A percentile compares a stretch with the other conserved stretches of the same genome.
phyloP scores from a whole-genome alignment of 2,113 vertebrate genomes.

The Noturus placidus region DNA sequence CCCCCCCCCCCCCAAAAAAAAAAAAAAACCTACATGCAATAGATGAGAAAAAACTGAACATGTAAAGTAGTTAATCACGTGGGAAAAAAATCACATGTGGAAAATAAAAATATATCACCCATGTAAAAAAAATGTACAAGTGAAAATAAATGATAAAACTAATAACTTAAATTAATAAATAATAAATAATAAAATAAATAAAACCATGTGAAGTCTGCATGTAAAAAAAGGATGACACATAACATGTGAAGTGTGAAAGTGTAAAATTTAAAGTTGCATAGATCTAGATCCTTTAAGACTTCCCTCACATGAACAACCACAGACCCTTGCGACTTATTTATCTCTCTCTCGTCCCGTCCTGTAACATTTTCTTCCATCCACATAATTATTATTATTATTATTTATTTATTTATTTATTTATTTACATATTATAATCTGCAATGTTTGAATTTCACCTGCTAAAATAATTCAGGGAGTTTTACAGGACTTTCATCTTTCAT shows the following conservation, averaged over 20 bases:
- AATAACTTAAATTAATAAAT: neutral
- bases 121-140: too few relatives aligned
- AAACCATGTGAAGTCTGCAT: too few relatives aligned
- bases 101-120: neutral
- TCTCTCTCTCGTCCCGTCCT: neutral
- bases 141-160: neutral
- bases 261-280: neutral
- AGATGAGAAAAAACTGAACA: too few relatives aligned
- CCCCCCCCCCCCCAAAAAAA: too few relatives aligned
- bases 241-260: neutral
- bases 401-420: neutral
- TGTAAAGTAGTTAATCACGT: too few relatives aligned
- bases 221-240: too few relatives aligned
- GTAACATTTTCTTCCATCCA: neutral
- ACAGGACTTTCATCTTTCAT: neutral
- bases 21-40: too few relatives aligned
- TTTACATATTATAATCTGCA: too few relatives aligned
- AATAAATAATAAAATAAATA: too few relatives aligned
- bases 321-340: neutral
- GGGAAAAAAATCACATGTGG: neutral
- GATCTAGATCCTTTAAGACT: too few relatives aligned
- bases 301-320: neutral
- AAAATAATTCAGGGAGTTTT: neutral
- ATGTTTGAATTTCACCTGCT: neutral
- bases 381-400: neutral